Evolutionary conservation across 1,140 invertebrate species (phyloP), one percentile per base, ranked within the genome.

Genomic region (Lethrus apterus): DNA sequence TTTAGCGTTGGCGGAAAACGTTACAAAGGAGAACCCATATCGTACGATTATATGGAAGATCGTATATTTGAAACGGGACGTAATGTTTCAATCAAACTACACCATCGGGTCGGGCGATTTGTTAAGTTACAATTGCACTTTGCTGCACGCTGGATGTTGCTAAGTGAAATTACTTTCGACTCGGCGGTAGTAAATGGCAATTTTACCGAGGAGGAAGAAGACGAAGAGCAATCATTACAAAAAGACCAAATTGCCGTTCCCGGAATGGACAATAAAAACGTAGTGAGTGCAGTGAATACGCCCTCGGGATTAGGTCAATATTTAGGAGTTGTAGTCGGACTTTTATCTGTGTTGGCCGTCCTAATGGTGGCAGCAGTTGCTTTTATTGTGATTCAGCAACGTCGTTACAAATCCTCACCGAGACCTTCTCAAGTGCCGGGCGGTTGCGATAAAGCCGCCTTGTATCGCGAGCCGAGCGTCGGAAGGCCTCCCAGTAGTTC

Each of bases 161-260:
- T 95, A 56, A 90, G 87, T 66, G 91, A 94, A 70, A 75, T 93
- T 33, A 79, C 79, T 4, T 89, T 88, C 58, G 81, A 86, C 56
- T 88, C 84, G 9, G 81, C 51, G 8, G 50, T 55, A 7, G 51
- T 61, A 15, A 56, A 50, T 14, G 60, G 61, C 11, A 65, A 63
- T 52, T 62, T 61, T 31, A 65, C 56, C 9, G 63, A 58, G 46
- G 61, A 63, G 36, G 53, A 52, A 20, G 57, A 62, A 32, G 56
- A 58, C 30, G 19, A 55, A 20, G 55, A 56, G 24, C 31, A 41
- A 11, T 43, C 42, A 11, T 24, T 54, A 19, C 49, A 55, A 34
- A 53, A 54, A 34, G 59, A 62, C 29, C 46, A 61, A 46, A 57
- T 53, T 5, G 50, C 44, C 19, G 30, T 51, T 8, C 21, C 24